phyloP scores from a whole-genome alignment of 2,888 invertebrate genomes.

The Leptopilina syphax region DNA sequence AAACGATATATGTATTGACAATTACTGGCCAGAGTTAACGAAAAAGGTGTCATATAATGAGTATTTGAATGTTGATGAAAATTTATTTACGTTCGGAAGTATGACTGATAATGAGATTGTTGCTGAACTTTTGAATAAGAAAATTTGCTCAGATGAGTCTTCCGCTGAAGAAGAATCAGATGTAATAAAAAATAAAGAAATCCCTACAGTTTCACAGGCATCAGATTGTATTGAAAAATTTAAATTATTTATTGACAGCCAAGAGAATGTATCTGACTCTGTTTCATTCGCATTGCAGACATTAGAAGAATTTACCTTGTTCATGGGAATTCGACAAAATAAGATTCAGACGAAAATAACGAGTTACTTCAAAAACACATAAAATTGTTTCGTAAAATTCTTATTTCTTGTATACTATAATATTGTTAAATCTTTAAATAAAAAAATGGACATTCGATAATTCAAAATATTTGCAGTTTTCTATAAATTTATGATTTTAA shows the following conservation, averaged over 20 bases:
- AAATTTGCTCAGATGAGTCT: not conserved
- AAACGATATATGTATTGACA: too few relatives aligned
- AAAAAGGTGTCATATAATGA: too few relatives aligned
- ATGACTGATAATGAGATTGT: conserved; percentile 3
- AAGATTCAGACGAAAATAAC: not conserved
- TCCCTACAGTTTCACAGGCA: too few relatives aligned
- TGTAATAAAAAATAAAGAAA: not conserved
- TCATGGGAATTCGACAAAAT: not conserved
- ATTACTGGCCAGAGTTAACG: too few relatives aligned
- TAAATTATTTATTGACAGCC: not conserved
- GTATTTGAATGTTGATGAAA: not conserved
- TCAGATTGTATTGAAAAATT: not conserved
- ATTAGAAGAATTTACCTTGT: conserved; percentile 44
- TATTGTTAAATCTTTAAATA: too few relatives aligned
- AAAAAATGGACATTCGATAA: too few relatives aligned
- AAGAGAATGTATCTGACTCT: not conserved
- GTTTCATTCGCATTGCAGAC: conserved; percentile 45
- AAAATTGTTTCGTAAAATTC: too few relatives aligned
- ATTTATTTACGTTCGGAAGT: not conserved
- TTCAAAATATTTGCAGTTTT: too few relatives aligned
- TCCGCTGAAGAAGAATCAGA: not conserved
- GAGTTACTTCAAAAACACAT: not conserved
- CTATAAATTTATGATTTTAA: too few relatives aligned
- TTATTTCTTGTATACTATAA: too few relatives aligned
- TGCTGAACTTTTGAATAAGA: not conserved